Percentiles rank a stretch among this genome's conserved stretches.
Conservation (phyloP, 2,113 vertebrate genomes). For the Fregata magnificens region DNA sequence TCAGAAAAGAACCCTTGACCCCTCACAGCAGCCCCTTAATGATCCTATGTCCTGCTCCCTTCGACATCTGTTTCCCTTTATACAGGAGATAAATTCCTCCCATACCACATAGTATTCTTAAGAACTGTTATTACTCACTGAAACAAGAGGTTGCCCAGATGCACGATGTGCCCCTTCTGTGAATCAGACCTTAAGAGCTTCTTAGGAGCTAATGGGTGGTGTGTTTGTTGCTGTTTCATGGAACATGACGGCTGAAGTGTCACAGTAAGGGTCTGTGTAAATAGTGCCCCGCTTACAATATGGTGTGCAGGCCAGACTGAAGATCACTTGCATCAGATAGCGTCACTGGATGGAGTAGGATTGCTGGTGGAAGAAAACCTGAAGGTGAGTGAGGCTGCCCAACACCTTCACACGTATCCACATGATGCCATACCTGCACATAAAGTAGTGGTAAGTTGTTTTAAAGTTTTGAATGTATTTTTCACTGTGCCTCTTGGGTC, state of each 20-base stretch:
- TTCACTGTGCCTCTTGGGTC: background rate
- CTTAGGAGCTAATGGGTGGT: background rate
- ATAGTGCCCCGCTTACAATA: background rate
- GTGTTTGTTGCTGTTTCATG: background rate
- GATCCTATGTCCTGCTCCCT: background rate
- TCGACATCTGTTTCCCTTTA: conserved; percentile 44
- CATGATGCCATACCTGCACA: background rate
- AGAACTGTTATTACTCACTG: background rate
- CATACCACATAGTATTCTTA: conserved; percentile 34
- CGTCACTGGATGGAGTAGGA: background rate
- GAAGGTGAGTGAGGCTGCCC: background rate
- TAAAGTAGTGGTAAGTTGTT: background rate
- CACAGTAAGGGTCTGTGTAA: background rate
- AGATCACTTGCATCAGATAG: background rate
- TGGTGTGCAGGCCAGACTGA: background rate
- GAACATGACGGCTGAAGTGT: background rate
- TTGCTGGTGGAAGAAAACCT: background rate
- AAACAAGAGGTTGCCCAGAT: conserved; percentile 6
- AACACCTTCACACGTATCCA: rapidly evolving
- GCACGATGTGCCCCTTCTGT: background rate
- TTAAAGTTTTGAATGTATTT: background rate
- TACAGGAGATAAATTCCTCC: conserved; percentile 37
- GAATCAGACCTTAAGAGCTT: background rate
- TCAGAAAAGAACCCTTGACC: background rate
- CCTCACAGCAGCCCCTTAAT: background rate